A percentile compares a stretch with the other conserved stretches of the same genome.
Evolutionary conservation across 2,797 vertebrate species (phyloP).

Genomic region (Channallabes apus): DNA sequence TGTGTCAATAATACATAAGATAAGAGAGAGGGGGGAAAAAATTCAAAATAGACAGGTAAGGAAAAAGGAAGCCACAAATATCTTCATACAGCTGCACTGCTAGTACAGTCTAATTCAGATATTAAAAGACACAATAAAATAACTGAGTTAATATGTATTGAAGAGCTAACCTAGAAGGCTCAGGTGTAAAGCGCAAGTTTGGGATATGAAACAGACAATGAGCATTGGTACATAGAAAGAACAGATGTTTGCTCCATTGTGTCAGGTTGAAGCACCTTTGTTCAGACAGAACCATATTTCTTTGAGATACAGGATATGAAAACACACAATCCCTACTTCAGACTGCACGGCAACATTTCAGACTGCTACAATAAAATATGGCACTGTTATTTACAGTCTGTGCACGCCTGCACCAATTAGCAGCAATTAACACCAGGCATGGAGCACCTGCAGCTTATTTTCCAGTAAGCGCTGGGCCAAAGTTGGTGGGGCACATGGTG

Average conservation of each 20-base stretch:
- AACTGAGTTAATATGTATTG: neutral
- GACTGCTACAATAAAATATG: constrained; percentile 32
- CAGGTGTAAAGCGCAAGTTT: neutral
- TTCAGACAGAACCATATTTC: neutral
- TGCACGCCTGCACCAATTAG: constrained; percentile 77
- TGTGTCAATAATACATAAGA: neutral
- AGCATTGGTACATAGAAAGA: neutral
- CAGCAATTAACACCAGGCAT: constrained; percentile 78
- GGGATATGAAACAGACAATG: neutral
- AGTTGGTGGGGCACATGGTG: constrained; percentile 34
- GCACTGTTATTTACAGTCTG: constrained; percentile 52
- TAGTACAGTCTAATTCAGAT: neutral
- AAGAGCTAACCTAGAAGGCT: neutral
- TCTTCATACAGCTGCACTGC: neutral
- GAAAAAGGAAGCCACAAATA: neutral
- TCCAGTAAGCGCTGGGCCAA: constrained; percentile 46
- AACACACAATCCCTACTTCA: neutral
- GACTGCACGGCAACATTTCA: constrained; percentile 14
- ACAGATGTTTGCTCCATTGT: neutral
- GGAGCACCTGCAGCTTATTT: constrained; percentile 70
- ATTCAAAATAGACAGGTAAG: neutral
- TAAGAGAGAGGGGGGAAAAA: too few species aligned
- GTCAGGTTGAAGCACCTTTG: neutral
- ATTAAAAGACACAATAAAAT: neutral
- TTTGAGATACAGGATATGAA: neutral